Conservation (phyloP, 2,888 invertebrate species). For the Keiferia lycopersicella region DNA sequence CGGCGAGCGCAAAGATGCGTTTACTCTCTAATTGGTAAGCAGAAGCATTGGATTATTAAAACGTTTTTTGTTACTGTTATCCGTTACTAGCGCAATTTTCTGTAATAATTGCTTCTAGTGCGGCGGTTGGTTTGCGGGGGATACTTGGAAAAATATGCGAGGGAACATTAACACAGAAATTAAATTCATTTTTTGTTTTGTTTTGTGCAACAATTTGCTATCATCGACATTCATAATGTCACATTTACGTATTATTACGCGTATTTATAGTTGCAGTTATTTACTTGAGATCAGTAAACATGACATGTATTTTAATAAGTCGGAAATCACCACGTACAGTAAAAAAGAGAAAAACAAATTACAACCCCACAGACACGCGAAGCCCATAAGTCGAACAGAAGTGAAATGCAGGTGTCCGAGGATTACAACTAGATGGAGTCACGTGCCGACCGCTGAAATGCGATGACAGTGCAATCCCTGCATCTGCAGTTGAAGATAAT, state of each 20-base stretch:
- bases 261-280: too few species aligned
- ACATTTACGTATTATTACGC: background rate
- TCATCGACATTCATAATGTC: conserved; percentile 7
- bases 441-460: conserved; percentile 67
- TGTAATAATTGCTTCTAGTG: conserved; percentile 20
- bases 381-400: conserved; percentile 17
- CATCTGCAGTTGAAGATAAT: conserved; percentile 50
- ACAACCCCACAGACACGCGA: background rate
- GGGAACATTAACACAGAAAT: conserved; percentile 8
- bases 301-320: background rate
- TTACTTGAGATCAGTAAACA: too few species aligned
- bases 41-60: conserved; percentile 26
- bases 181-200: background rate
- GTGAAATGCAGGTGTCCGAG: conserved; percentile 72
- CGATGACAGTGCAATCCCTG: conserved; percentile 73
- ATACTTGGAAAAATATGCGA: conserved; percentile 11
- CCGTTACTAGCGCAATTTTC: conserved; percentile 26
- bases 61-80: conserved; percentile 23
- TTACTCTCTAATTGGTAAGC: conserved; percentile 28
- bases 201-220: background rate
- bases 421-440: conserved; percentile 74
- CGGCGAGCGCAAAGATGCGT: conserved; percentile 42
- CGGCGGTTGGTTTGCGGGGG: background rate
- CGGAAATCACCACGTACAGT: background rate
- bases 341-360: background rate